A percentile compares a stretch with the other conserved stretches of the same genome.
Evolutionary conservation across 2,797 vertebrate species (phyloP).

Genomic region (Mus minutoides): DNA sequence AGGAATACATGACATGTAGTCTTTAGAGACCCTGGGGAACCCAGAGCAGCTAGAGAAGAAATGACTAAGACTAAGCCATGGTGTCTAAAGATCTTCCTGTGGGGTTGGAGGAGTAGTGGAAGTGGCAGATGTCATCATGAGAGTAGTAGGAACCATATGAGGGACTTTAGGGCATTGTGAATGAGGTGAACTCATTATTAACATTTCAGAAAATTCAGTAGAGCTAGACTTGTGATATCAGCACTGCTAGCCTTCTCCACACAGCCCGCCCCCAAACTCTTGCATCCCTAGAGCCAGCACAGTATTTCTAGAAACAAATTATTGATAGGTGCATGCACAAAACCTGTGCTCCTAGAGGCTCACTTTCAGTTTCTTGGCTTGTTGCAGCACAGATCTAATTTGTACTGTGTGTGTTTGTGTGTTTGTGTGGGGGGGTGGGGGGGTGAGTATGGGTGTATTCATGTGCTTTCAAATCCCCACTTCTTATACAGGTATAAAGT

Average conservation of each 20-base stretch:
- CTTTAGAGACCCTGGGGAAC: not conserved
- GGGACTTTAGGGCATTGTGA: no score
- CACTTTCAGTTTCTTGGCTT: not conserved
- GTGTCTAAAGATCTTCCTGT: not conserved
- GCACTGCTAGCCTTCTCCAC: not conserved
- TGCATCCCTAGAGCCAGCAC: not conserved
- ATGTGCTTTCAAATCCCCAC: not conserved
- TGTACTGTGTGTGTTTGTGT: not conserved
- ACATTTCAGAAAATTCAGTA: not conserved
- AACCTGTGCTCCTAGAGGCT: not conserved
- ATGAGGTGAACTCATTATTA: not conserved
- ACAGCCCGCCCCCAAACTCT: no score
- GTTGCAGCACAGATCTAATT: not conserved
- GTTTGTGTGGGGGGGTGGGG: no score
- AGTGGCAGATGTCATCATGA: rapidly evolving
- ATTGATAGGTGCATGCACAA: not conserved
- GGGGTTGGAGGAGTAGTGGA: not conserved
- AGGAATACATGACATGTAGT: not conserved
- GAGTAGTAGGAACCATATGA: rapidly evolving
- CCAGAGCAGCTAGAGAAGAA: not conserved
- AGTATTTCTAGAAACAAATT: not conserved
- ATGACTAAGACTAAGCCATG: not conserved
- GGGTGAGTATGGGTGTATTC: not conserved
- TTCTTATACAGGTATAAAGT: not conserved
- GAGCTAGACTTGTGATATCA: not conserved